phyloP scores from a whole-genome alignment of 2,113 vertebrate genomes.

The Aythya baeri region DNA sequence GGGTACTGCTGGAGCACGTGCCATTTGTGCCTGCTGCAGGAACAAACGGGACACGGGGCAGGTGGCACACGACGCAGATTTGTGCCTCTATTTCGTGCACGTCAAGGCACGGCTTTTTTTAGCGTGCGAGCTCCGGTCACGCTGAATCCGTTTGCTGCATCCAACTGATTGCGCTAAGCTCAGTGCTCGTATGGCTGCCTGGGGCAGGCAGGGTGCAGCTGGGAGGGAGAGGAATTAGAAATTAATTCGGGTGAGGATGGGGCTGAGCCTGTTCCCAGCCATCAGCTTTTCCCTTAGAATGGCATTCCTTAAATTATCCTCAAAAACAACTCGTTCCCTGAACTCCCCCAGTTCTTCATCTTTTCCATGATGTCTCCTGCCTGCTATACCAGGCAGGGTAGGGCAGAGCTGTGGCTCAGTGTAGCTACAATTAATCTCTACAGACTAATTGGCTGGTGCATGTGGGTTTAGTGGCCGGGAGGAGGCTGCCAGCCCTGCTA shows the following conservation, averaged over 20 bases:
- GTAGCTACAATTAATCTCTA: neutral
- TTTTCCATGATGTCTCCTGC: neutral
- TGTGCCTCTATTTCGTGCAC: constrained; percentile 7
- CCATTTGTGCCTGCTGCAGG: constrained; percentile 8
- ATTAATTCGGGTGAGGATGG: neutral
- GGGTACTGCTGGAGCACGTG: neutral
- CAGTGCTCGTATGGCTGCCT: neutral
- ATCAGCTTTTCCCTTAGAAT: neutral
- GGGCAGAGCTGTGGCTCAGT: fast-evolving
- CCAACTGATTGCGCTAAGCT: neutral
- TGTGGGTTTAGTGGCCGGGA: neutral
- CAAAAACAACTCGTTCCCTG: neutral
- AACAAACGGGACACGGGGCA: constrained; percentile 42
- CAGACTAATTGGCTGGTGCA: neutral
- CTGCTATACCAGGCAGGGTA: neutral
- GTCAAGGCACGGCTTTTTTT: constrained; percentile 35
- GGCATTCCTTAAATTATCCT: neutral
- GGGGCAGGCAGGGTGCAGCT: neutral
- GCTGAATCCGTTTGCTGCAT: neutral
- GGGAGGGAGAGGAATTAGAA: neutral
- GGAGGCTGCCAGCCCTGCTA: neutral
- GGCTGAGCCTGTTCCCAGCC: neutral
- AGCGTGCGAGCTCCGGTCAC: constrained; percentile 40
- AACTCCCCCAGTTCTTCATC: neutral
- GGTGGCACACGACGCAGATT: constrained; percentile 8